Evolutionary conservation across 2,888 invertebrate genomes (phyloP).

Genomic region (Asteroscopus sphinx): DNA sequence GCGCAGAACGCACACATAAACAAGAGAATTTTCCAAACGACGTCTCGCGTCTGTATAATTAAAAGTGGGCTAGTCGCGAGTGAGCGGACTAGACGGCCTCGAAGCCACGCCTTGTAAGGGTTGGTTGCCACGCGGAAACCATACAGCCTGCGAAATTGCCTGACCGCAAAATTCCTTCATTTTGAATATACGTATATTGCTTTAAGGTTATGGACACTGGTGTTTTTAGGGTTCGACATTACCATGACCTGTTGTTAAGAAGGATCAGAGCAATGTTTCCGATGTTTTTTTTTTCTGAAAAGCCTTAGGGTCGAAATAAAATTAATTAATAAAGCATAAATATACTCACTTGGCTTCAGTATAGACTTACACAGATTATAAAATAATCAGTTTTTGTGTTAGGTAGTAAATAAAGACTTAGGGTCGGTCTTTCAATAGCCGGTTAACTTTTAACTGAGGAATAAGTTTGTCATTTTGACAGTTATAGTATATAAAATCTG

Average conservation of each 20-base stretch:
- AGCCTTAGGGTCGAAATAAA: no score
- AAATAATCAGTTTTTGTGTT: no score
- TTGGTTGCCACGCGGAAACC: conserved; percentile 74
- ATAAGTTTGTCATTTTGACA: no score
- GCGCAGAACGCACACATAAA: not conserved
- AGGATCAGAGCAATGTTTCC: not conserved
- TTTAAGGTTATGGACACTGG: conserved; percentile 26
- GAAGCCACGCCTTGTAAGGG: conserved; percentile 66
- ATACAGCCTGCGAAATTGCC: conserved; percentile 41
- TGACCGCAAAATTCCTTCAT: conserved; percentile 33
- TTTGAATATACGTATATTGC: conserved; percentile 27
- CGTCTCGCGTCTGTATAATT: conserved; percentile 36
- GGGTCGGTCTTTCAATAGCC: no score
- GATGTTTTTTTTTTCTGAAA: no score
- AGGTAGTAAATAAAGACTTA: no score
- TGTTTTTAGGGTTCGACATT: not conserved
- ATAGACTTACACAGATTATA: no score
- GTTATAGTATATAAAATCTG: no score
- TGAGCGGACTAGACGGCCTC: conserved; percentile 76
- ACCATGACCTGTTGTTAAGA: not conserved
- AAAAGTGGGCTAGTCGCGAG: conserved; percentile 60
- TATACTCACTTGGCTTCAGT: no score
- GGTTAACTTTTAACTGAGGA: no score
- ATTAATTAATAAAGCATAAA: no score
- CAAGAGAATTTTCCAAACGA: conserved; percentile 54